Base-by-base conservation (phyloP, 1,140 invertebrate species). In the Nephila pilipes region DNA sequence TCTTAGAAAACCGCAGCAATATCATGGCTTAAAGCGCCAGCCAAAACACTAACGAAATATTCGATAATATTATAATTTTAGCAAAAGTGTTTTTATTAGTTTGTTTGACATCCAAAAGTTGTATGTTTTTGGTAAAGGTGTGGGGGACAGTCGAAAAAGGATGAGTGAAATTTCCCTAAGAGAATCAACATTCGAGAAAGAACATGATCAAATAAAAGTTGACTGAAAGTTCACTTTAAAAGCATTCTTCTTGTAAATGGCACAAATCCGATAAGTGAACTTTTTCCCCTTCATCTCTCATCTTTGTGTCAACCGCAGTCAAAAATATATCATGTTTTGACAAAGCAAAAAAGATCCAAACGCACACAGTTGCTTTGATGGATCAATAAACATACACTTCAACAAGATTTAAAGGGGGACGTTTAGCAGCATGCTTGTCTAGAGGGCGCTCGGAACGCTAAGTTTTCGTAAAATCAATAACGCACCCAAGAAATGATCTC, bases 331-430 rank as follows among this genome's bases (percentile, higher is more conserved):
- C 38, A 69, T 88, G n/a, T 65, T 65, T 69, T 88, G 60, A 32
- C 18, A 87, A 63, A 87, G 32, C 29, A 36, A 88, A 88, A 69
- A 63, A 69, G 25, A 29, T 25, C 29, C 25, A 32, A 85, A 16
- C 25, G 55, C 22, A 38, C 60, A 88, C 22, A 83, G 81, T 83
- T 83, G 60, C 87, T 54, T 83, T 91, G 79, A 91, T 60, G 32
- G 89, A 91, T 83, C 89, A 91, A 83, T 91, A 91, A 83, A 91
- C 89, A 83, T 90, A 60, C 38, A 75, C 65, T 80, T 57, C 22
- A 80, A 69, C 85, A 69, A 83, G 81, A 83, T 83, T 83, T 83
- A 20, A 46, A 57, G 81, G 32, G 81, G 54, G n/a, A 54, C 16
- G 25, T n/a, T 25, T 55, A 12, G 46, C 38, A 22, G n/a, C n/a